Evolutionary conservation across 2,797 vertebrate genomes (phyloP).

Genomic region (Siniperca scherzeri): DNA sequence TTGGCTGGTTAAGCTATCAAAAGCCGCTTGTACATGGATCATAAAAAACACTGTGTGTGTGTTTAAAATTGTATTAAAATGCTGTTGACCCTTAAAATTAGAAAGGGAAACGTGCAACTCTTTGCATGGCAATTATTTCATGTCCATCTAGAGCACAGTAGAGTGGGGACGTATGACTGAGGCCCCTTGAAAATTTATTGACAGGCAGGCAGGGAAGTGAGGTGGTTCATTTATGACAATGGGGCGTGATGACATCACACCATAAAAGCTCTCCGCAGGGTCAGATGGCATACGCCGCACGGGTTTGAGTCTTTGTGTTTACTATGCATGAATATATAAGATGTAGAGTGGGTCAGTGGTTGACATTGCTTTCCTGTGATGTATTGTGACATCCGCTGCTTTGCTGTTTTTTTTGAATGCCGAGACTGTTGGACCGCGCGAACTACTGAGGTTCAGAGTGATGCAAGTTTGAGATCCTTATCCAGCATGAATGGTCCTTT

Average conservation of each 20-base stretch:
- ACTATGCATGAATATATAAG: conserved; percentile 83
- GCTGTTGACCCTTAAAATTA: conserved; percentile 95
- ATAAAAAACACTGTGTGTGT: conserved; percentile 96
- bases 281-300: conserved; percentile 69
- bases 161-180: conserved; percentile 72
- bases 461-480: conserved; percentile 12
- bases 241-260: conserved; percentile 85
- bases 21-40: conserved; percentile 95
- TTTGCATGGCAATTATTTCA: conserved; percentile 92
- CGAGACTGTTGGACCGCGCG: conserved; percentile 11
- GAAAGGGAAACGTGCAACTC: conserved; percentile 91
- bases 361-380: conserved; percentile 81
- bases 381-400: conserved; percentile 74
- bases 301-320: conserved; percentile 75
- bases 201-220: conserved; percentile 74
- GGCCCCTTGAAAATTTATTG: conserved; percentile 86
- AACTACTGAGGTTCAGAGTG: conserved; percentile 41
- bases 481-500: not conserved
- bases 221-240: conserved; percentile 85
- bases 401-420: conserved; percentile 42
- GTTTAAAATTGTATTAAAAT: conserved; percentile 96
- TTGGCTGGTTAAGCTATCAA: conserved; percentile 99
- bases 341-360: conserved; percentile 72
- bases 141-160: conserved; percentile 85
- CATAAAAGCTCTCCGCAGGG: conserved; percentile 78